Evolutionary conservation across 1,140 invertebrate genomes (phyloP), one percentile per base, ranked within the genome.

Genomic region (Eumeta japonica): DNA sequence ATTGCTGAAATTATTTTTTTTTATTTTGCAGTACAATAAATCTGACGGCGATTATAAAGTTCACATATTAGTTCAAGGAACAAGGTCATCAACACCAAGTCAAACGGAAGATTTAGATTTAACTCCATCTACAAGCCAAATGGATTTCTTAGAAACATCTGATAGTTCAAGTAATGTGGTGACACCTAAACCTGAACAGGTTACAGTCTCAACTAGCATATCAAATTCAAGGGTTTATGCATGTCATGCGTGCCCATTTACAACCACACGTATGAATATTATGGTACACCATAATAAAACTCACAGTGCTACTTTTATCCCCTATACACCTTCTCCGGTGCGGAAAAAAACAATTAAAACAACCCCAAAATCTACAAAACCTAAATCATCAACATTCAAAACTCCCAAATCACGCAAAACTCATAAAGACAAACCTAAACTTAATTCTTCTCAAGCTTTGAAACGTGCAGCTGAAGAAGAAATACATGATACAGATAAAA

Each of bases 231-330:
- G 74, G 11, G 56, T 68, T 19, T 86, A 83, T 57, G 79, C 78
- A 3, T 89, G 87, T 63, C 74, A 79, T 39, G 50, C 79, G 11
- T 88, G 87, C 56, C 61, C 65, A 36, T 88, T 85, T 50, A 76
- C 76, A 18, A 80, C 83, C 14, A 76, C 77, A 7, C 73, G 86
- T 11, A 58, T 88, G 9, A 87, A 86, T 55, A 83, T 85, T 17
- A 78, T 88, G 42, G 81, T 87, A 37, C 72, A 80, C 46, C 87
- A 89, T 54, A 82, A 82, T 28, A 78, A 83, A 77, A 71, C 83
- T 75, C 76, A 82, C 50, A 71, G 65, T 56, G 53, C 65, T 20
- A 59, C 64, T 35, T 67, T 62, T 49, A 62, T 54, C 16, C 58
- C 71, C 28, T 75, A 70, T 35, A 76, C 65, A 43, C 71, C 73